Conservation (phyloP, 2,113 vertebrate species). For the Sarotherodon lohbergeri region DNA sequence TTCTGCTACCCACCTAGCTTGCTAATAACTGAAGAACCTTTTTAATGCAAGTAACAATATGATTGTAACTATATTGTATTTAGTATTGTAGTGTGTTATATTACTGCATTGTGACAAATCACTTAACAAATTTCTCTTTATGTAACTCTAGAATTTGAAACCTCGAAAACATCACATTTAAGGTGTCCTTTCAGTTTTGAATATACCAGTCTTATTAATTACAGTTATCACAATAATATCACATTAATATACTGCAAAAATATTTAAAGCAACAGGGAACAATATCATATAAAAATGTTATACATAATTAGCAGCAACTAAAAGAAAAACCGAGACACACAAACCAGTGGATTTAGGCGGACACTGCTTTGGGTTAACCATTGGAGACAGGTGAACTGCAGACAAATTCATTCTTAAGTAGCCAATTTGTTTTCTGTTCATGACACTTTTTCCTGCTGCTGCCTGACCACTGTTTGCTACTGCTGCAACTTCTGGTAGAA, state of each 20-base stretch:
- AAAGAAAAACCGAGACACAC: neutral
- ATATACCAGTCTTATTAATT: neutral
- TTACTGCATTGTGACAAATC: accelerated
- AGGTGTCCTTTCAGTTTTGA: neutral
- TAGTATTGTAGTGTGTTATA: neutral
- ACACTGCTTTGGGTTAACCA: neutral
- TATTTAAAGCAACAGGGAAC: neutral
- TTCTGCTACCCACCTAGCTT: neutral
- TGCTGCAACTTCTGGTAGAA: neutral
- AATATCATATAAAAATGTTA: neutral
- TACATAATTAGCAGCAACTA: neutral
- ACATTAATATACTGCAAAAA: neutral
- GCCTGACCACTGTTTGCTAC: neutral
- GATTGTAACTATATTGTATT: neutral
- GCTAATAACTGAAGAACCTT: neutral
- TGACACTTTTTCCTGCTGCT: neutral
- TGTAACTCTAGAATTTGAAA: neutral
- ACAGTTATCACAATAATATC: neutral
- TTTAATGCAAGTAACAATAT: neutral
- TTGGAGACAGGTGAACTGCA: neutral
- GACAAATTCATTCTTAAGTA: neutral
- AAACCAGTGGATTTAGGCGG: neutral
- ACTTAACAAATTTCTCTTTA: neutral
- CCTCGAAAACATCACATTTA: neutral
- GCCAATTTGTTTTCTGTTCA: neutral